Evolutionary conservation across 1,140 invertebrate species (phyloP), one percentile per base, ranked within the genome.

Genomic region (Drosophila kurseongensis): DNA sequence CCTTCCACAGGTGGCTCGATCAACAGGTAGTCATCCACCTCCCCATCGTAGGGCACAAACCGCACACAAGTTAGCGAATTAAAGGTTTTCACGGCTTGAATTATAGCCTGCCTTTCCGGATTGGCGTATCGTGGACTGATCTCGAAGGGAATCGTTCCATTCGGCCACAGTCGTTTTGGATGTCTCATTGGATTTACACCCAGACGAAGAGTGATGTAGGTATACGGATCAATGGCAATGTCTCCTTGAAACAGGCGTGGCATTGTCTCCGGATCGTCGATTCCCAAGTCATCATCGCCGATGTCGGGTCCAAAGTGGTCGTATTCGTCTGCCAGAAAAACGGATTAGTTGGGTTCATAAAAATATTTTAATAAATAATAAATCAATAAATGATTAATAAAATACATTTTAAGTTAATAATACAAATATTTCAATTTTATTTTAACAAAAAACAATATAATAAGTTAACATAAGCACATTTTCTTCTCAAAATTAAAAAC

Each of bases 11-110:
- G 95, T 1, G 95, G 93, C 78, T 95, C 94, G 13, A 97, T 95
- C 4, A 94, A 80, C 54, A 97, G 92, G 85, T 96, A 97, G 76
- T 96, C 95, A 86, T 96, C 96, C 1, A 57, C 86, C 48, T 96
- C 95, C 0, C 94, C 93, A 0, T 89, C 94, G 77, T 95, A 94
- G 0, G 95, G 95, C 8, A 95, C 94, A 82, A 96, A 97, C 13
- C 94, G 94, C 8, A 97, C 93, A 80, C 96, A 97, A 0, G 96
- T 97, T 42, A 95, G 92, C 14, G 94, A 94, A 67, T 96, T 95
- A 76, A 95, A 96, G 35, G 95, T 94, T 12, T 94, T 93, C 71
- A 96, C 94, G 0, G 95, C 95, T 1, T 93, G 92, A 73, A 94
- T 90, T 40, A 96, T 95, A 14, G 94, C 80, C 29, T 93, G 91